phyloP scores from a whole-genome alignment of 1,140 invertebrate genomes.

The Pogonomyrmex barbatus region DNA sequence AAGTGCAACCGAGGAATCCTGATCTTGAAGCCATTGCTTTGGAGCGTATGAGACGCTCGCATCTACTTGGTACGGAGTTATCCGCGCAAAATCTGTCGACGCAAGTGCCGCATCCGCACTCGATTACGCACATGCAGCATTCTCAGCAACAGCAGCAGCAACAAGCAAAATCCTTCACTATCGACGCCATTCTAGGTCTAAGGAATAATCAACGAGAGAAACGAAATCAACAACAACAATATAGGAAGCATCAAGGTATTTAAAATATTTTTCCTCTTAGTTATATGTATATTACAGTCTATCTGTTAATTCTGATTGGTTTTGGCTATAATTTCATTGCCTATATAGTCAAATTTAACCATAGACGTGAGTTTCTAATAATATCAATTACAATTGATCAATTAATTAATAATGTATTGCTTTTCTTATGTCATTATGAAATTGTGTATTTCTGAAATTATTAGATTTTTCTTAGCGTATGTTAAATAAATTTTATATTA shows the following conservation, averaged over 20 bases:
- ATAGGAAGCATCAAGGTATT: conserved; percentile 82
- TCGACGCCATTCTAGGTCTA: conserved; percentile 92
- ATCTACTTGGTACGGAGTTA: conserved; percentile 78
- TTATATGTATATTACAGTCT: not conserved
- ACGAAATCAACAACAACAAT: conserved; percentile 77
- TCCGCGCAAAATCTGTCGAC: conserved; percentile 78
- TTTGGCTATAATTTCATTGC: not conserved
- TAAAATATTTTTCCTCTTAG: not conserved
- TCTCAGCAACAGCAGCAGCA: conserved; percentile 83
- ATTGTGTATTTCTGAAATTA: not conserved
- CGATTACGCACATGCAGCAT: conserved; percentile 78
- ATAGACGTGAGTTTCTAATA: not conserved
- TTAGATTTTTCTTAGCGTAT: not conserved
- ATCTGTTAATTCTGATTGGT: not conserved
- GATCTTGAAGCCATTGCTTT: conserved; percentile 80
- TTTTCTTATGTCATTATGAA: not conserved
- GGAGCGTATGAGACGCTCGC: conserved; percentile 81
- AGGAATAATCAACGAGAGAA: conserved; percentile 84
- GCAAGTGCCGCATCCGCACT: conserved; percentile 79
- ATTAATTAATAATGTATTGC: not conserved
- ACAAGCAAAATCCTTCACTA: conserved; percentile 90
- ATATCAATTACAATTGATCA: not conserved
- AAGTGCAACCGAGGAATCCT: conserved; percentile 78
- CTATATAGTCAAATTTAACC: not conserved
- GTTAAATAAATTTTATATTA: not conserved